A percentile compares a stretch with the other conserved stretches of the same genome.
Evolutionary conservation across 2,113 vertebrate genomes (phyloP).

Genomic region (Entelurus aequoreus): DNA sequence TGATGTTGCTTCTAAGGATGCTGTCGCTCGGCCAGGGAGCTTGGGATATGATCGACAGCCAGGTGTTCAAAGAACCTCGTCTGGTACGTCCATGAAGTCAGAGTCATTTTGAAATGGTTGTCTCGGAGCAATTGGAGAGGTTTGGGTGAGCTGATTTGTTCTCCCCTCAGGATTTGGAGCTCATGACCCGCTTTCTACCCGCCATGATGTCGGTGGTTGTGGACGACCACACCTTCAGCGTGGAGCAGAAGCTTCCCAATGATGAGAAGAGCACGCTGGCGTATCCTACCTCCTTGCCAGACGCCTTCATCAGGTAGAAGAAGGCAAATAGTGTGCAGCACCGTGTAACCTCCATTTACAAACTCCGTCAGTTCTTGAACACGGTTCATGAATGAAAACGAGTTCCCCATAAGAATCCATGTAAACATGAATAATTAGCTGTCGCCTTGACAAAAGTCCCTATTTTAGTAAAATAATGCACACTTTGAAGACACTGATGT

Average conservation of each 20-base stretch:
- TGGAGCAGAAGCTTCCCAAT: slow-evolving; percentile 88
- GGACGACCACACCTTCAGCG: slow-evolving; percentile 87
- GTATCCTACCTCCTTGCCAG: slow-evolving; percentile 83
- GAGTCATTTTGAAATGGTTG: not conserved
- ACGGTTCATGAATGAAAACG: too few species aligned
- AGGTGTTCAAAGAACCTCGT: slow-evolving; percentile 96
- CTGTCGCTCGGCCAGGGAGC: slow-evolving; percentile 91
- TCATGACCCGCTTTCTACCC: slow-evolving; percentile 91
- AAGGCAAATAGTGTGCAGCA: too few species aligned
- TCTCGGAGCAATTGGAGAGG: not conserved
- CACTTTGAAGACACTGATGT: too few species aligned
- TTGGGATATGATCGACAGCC: slow-evolving; percentile 99
- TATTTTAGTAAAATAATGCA: too few species aligned
- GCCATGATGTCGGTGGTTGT: slow-evolving; percentile 94
- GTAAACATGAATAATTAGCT: too few species aligned
- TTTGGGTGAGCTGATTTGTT: not conserved
- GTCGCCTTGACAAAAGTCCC: too few species aligned
- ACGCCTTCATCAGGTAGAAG: slow-evolving; percentile 81
- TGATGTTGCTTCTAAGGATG: slow-evolving; percentile 90
- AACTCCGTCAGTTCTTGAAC: too few species aligned
- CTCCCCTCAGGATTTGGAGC: slow-evolving; percentile 78
- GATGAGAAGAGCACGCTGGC: slow-evolving; percentile 82
- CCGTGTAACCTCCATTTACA: too few species aligned
- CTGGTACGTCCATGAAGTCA: slow-evolving; percentile 72
- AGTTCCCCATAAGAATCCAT: too few species aligned